A percentile compares a stretch with the other conserved stretches of the same genome.
Evolutionary conservation across 2,888 invertebrate genomes (phyloP).

Genomic region (Gymnocheta viridis): DNA sequence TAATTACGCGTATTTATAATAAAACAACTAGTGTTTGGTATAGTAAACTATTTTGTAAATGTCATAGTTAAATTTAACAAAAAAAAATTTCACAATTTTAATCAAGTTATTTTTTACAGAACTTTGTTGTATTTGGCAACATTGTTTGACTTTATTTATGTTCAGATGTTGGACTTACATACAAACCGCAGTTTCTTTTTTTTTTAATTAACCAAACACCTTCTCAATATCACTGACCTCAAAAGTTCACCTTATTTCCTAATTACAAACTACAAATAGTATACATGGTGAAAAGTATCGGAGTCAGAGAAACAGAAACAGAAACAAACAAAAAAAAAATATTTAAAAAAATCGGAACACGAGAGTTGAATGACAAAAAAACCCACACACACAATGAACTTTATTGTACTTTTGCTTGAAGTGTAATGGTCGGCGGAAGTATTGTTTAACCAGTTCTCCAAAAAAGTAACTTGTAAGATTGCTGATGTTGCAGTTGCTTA

Average conservation of each 20-base stretch:
- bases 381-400: conserved; percentile 42
- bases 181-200: conserved; percentile 1
- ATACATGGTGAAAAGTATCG: conserved; percentile 37
- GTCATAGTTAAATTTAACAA: conserved; percentile 1
- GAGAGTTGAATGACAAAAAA: conserved; percentile 30
- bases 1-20: no score
- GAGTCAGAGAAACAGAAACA: neutral
- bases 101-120: neutral
- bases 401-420: neutral
- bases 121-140: conserved; percentile 39
- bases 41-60: neutral
- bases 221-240: conserved; percentile 67
- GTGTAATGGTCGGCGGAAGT: conserved; percentile 27
- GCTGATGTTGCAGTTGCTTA: conserved; percentile 24
- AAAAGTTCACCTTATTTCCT: conserved; percentile 67
- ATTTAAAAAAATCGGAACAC: conserved; percentile 29
- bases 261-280: conserved; percentile 62
- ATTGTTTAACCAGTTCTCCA: conserved; percentile 28
- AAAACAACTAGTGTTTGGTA: no score
- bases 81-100: conserved; percentile 3
- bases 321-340: neutral
- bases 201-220: conserved; percentile 46
- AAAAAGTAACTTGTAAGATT: conserved; percentile 17
- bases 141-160: conserved; percentile 40
- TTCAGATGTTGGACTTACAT: neutral